These are phyloP conservation scores for Lophochroa leadbeateri DNA, from an alignment of 2,113 vertebrate species.

Conservation along the genomic window DNA sequence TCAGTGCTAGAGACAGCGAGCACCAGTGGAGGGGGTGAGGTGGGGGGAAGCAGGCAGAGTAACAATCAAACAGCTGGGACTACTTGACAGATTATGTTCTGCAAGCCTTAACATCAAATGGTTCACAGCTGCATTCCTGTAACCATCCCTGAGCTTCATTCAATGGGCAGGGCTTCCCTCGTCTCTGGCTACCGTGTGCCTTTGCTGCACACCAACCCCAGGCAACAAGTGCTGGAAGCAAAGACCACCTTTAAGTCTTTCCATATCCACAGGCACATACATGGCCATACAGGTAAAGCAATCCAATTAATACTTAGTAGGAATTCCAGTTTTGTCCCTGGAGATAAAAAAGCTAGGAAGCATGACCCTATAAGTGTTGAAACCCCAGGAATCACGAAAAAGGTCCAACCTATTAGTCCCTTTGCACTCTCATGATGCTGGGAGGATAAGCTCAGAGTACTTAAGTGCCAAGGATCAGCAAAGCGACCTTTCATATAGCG, in stretches of 20 bases:
- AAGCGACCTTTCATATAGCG: background rate
- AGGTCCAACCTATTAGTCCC: background rate
- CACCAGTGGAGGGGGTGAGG: background rate
- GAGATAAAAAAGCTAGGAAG: background rate
- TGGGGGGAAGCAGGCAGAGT: background rate
- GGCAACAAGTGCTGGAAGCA: background rate
- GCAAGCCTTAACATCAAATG: background rate
- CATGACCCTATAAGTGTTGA: background rate
- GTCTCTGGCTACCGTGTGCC: rapidly evolving
- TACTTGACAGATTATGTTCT: background rate
- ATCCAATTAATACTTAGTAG: background rate
- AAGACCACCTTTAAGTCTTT: rapidly evolving
- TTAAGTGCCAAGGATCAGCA: slow-evolving; percentile 15
- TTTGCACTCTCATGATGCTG: background rate
- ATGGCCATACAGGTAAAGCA: background rate
- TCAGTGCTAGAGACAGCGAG: background rate
- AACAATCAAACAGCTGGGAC: background rate
- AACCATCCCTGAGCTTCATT: background rate
- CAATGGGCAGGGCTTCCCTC: background rate
- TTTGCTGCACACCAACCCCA: rapidly evolving
- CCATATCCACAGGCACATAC: rapidly evolving
- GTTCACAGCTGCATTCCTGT: background rate
- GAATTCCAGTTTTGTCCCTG: background rate
- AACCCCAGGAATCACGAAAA: background rate
- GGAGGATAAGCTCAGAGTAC: background rate